Conservation (phyloP, 2,888 invertebrate genomes). For the Flabesymbios commensalis region DNA sequence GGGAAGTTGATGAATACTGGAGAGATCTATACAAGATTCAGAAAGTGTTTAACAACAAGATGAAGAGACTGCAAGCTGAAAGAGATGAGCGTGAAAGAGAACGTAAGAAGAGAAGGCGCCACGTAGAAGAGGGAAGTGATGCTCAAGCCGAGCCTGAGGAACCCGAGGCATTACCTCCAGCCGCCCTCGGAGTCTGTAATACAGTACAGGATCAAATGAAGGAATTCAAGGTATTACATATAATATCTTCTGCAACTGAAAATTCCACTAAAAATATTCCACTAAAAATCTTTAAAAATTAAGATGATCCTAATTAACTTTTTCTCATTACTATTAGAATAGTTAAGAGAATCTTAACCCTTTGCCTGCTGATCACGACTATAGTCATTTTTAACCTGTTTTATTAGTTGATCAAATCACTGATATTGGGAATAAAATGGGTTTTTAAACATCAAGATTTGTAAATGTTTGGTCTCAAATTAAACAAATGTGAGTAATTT, state of each 20-base stretch:
- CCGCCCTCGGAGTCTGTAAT: constrained; percentile 65
- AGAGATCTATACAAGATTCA: constrained; percentile 80
- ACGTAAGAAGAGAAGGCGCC: constrained; percentile 68
- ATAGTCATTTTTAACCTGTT: no score
- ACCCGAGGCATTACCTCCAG: constrained; percentile 52
- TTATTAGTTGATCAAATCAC: no score
- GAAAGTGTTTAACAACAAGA: constrained; percentile 66
- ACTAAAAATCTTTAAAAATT: no score
- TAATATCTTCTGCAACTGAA: neutral
- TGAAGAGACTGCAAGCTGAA: constrained; percentile 59
- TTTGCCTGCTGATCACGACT: no score
- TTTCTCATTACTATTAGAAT: no score
- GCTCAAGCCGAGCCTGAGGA: constrained; percentile 66
- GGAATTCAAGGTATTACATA: constrained; percentile 67
- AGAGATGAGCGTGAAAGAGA: constrained; percentile 55
- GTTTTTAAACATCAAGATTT: no score
- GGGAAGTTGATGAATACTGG: constrained; percentile 74
- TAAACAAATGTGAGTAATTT: no score
- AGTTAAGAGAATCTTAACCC: no score
- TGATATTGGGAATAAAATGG: no score
- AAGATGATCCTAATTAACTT: no score
- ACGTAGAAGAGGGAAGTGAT: constrained; percentile 70
- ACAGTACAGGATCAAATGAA: constrained; percentile 62
- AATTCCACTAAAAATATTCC: no score
- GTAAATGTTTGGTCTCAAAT: no score